Conservation (phyloP, 2,888 invertebrate species). For the Candidula unifasciata region DNA sequence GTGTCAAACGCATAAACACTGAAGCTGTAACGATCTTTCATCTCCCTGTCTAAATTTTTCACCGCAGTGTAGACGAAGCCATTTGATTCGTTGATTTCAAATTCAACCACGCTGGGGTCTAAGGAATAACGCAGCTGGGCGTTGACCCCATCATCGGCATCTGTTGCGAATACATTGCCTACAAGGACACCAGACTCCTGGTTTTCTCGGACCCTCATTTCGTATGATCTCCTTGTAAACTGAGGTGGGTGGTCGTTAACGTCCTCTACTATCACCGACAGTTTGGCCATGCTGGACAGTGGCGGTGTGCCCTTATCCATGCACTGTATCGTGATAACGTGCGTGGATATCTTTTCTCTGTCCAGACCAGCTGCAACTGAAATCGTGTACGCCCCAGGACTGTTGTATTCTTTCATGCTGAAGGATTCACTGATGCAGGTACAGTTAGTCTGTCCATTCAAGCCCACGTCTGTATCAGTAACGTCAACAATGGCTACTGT, state of each 20-base stretch:
- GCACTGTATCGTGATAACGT: conserved; percentile 52
- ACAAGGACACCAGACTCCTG: conserved; percentile 51
- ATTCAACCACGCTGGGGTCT: conserved; percentile 41
- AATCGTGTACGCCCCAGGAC: conserved; percentile 48
- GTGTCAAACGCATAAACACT: conserved; percentile 53
- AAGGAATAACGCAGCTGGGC: conserved; percentile 54
- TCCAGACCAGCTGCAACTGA: conserved; percentile 52
- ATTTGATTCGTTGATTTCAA: conserved; percentile 53
- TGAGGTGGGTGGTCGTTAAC: conserved; percentile 56
- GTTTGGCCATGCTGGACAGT: conserved; percentile 43
- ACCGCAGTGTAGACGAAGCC: conserved; percentile 55
- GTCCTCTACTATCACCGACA: conserved; percentile 53
- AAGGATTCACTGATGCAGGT: conserved; percentile 49
- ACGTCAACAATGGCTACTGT: conserved; percentile 53
- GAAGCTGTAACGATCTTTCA: conserved; percentile 48
- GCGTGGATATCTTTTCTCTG: conserved; percentile 47
- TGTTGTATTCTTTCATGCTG: conserved; percentile 45
- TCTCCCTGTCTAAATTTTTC: conserved; percentile 53
- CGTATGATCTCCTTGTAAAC: conserved; percentile 52
- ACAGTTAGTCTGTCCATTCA: conserved; percentile 55
- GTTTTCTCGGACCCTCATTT: conserved; percentile 54
- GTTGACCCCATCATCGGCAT: conserved; percentile 53
- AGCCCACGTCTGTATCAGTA: conserved; percentile 52
- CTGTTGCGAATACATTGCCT: conserved; percentile 52
- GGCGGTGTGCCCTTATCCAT: conserved; percentile 54